These are phyloP conservation scores for Oxycera nigricornis DNA, from an alignment of 2,888 invertebrate genomes.

Conservation along the genomic window DNA sequence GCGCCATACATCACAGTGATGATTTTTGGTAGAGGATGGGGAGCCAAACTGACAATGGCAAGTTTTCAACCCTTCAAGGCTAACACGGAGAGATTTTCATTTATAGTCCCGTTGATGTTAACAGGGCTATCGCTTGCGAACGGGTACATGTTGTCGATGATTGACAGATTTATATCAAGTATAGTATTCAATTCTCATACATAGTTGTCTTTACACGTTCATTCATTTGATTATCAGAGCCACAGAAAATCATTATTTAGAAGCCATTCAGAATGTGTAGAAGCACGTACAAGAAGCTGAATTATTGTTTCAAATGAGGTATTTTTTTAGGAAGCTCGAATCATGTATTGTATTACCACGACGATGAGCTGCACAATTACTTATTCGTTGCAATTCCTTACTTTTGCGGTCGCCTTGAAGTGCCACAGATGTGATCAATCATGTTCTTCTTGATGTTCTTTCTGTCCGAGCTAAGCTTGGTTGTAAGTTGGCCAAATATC, in stretches of 20 bases:
- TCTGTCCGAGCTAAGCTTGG: slow-evolving; percentile 65
- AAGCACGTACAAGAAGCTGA: too few species aligned
- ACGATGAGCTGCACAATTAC: too few species aligned
- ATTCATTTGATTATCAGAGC: too few species aligned
- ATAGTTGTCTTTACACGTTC: too few species aligned
- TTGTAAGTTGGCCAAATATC: not conserved
- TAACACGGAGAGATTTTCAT: slow-evolving; percentile 65
- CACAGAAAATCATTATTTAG: too few species aligned
- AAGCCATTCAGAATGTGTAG: too few species aligned
- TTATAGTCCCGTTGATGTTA: not conserved
- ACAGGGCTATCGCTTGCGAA: not conserved
- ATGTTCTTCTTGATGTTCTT: slow-evolving; percentile 80
- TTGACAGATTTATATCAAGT: not conserved
- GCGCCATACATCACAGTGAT: slow-evolving; percentile 63
- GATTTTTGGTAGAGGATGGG: slow-evolving; percentile 86
- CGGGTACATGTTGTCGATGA: not conserved
- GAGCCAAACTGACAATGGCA: slow-evolving; percentile 80
- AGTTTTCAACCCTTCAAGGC: slow-evolving; percentile 81
- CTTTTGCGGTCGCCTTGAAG: slow-evolving; percentile 73
- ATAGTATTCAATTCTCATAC: too few species aligned
- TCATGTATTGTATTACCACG: not conserved
- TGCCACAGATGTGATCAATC: slow-evolving; percentile 77
- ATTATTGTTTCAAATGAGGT: too few species aligned
- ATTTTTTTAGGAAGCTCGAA: too few species aligned
- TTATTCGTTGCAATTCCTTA: slow-evolving; percentile 75